Evolutionary conservation across 2,888 invertebrate genomes (phyloP), one percentile per base, ranked within the genome.

Genomic region (Kryphioiulus occultus): DNA sequence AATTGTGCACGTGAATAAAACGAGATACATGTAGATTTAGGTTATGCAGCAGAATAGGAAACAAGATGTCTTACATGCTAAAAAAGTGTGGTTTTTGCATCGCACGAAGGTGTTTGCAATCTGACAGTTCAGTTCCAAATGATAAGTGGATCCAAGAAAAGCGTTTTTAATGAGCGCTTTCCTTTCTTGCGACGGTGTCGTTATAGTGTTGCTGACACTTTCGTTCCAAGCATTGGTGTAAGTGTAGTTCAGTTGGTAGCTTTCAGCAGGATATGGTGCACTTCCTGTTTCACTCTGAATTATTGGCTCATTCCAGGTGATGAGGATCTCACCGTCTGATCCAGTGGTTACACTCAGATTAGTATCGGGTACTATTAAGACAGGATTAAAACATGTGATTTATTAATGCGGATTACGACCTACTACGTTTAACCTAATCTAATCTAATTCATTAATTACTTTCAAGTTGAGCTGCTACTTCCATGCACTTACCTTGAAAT

Each of bases 251-350:
- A 87, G 42, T 35, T 42, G 44, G 32, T 87, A 87, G 32, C 32
- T 59, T n/a, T 68, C 59, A 17, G 26, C 86, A 22, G 84, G 86
- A 86, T 87, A 35, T 17, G 19, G 22, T 12, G 35, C n/a, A 32
- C 32, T 47, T 26, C 17, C 22, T 30, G 53, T 26, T 26, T 87
- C 68, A 22, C 9, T 9, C 22, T 42, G 17, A 82, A 39, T 22
- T 35, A 87, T 19, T 42, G 87, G 87, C 19, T 87, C 15, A 35
- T 42, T n/a, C 87, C 87, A 87, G 47, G 35, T 87, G 32, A 87
- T 53, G 22, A 30, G 30, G 19, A 87, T 26, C n/a, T 85, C 47
- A 26, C 87, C 87, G 53, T 85, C 42, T 30, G 83, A 19, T 44
- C 26, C 82, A 83, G 39, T 44, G 22, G 39, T n/a, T 10, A 87